Percentiles rank a stretch among this genome's conserved stretches.
Conservation (phyloP, 2,888 invertebrate genomes). For the Epistrophe eligans region DNA sequence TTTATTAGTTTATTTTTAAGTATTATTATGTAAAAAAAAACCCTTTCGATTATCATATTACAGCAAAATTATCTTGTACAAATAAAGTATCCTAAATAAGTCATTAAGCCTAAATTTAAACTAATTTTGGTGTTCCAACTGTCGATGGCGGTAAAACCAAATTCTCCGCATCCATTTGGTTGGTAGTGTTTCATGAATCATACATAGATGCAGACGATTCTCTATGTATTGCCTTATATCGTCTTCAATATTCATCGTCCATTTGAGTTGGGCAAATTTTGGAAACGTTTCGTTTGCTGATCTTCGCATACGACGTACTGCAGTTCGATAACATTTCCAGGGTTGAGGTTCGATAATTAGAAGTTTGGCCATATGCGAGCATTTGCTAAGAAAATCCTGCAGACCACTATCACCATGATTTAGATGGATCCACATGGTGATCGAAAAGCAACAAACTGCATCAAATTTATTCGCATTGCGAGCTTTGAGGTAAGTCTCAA, state of each 20-base stretch:
- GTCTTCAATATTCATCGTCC: conserved; percentile 86
- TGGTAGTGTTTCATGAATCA: conserved; percentile 86
- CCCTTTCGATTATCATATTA: conserved; percentile 45
- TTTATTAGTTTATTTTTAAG: conserved; percentile 45
- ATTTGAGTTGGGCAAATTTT: conserved; percentile 86
- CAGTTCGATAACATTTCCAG: conserved; percentile 93
- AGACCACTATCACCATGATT: conserved; percentile 92
- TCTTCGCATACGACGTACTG: conserved; percentile 89
- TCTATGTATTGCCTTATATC: conserved; percentile 86
- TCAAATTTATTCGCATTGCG: conserved; percentile 86
- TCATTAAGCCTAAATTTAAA: background rate
- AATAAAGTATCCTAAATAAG: conserved; percentile 57
- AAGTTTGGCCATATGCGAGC: conserved; percentile 85
- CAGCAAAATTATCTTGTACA: conserved; percentile 57
- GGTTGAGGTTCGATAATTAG: conserved; percentile 92
- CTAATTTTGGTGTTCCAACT: background rate
- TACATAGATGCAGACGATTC: conserved; percentile 84
- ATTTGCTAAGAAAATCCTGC: conserved; percentile 86
- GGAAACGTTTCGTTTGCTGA: conserved; percentile 86
- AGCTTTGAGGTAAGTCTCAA: conserved; percentile 85
- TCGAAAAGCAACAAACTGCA: conserved; percentile 91
- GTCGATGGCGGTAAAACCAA: conserved; percentile 85
- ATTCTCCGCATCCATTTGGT: conserved; percentile 90
- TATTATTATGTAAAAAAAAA: conserved; percentile 51
- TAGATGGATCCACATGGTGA: conserved; percentile 96